Evolutionary conservation across 2,888 invertebrate genomes (phyloP), one percentile per base, ranked within the genome.

Genomic region (Platycnemis pennipes): DNA sequence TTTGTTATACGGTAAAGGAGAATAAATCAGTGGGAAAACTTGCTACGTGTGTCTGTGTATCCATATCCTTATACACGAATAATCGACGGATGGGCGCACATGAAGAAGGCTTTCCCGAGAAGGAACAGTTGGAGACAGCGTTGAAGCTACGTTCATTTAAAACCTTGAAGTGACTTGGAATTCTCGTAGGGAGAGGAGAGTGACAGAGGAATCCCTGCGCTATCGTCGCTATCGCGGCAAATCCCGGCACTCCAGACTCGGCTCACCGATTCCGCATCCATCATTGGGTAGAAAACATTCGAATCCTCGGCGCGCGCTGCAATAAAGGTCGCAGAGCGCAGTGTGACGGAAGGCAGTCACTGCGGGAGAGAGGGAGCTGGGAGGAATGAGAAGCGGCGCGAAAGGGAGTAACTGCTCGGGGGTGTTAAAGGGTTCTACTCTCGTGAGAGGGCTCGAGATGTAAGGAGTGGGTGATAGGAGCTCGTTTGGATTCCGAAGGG

Each of bases 221-320:
- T 77, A 77, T 77, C 77, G 16, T 37, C 31, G 77, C 77, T 26
- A 77, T 77, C 77, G 77, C 31, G 37, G 31, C 77, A 77, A 77
- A 77, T 77, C 77, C 77, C 77, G 37, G 77, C 77, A 37, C 77
- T 77, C 77, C n/a, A 8, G 77, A 37, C 77, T 31, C 77, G 16
- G 77, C 77, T 77, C 77, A 77, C 77, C 77, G 77, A 77, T 77
- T 37, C 77, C 77, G 77, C 77, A 77, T 77, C 77, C 77, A 77
- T 77, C 77, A 77, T 77, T 77, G 77, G 77, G 77, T 37, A 26
- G 77, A 77, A 77, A 77, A 37, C 77, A 77, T 11, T 77, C 77
- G 77, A 77, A 37, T 37, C 11, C 77, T 77, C 37, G 37, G 77
- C 77, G 37, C 31, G 31, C 77, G 77, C 37, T 37, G 31, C 77